Percentiles rank a stretch among this genome's conserved stretches.
Conservation (phyloP, 2,888 invertebrate species). For the Polydrusus tereticollis region DNA sequence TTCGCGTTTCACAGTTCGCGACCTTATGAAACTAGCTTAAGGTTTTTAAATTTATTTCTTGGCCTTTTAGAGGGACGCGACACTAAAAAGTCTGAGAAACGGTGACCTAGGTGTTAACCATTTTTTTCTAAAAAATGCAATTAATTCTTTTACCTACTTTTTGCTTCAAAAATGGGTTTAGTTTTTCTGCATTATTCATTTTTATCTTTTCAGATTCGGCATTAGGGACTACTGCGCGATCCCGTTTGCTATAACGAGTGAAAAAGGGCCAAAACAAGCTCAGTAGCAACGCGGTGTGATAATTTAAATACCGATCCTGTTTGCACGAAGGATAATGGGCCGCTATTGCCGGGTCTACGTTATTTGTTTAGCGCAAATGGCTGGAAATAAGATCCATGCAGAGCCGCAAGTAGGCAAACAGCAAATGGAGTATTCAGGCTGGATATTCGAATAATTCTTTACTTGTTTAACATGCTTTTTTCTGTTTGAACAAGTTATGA, state of each 20-base stretch:
- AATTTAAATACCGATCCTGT: constrained; percentile 55
- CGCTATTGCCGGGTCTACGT: constrained; percentile 43
- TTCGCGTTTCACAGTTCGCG: too few species aligned
- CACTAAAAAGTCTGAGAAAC: too few species aligned
- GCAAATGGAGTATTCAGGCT: constrained; percentile 14
- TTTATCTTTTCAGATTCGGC: not conserved
- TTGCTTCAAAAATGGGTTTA: not conserved
- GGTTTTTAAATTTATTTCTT: too few species aligned
- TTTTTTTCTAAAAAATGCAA: too few species aligned
- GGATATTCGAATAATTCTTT: constrained; percentile 23
- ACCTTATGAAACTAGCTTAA: too few species aligned
- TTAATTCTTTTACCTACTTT: too few species aligned
- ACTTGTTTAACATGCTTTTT: not conserved
- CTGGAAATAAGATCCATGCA: constrained; percentile 49
- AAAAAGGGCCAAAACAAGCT: constrained; percentile 35
- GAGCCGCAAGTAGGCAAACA: constrained; percentile 38
- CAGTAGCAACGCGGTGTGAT: constrained; percentile 51
- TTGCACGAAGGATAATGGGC: constrained; percentile 52
- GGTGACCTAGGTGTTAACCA: too few species aligned
- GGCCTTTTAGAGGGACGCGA: too few species aligned
- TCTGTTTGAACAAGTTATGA: not conserved
- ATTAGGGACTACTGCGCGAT: not conserved
- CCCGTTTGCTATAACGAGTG: constrained; percentile 36
- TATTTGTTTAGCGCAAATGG: constrained; percentile 52
- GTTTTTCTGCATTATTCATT: not conserved